A percentile compares a stretch with the other conserved stretches of the same genome.
These are phyloP conservation scores for Apamea anceps DNA, from an alignment of 2,888 invertebrate genomes.

Conservation along the genomic window DNA sequence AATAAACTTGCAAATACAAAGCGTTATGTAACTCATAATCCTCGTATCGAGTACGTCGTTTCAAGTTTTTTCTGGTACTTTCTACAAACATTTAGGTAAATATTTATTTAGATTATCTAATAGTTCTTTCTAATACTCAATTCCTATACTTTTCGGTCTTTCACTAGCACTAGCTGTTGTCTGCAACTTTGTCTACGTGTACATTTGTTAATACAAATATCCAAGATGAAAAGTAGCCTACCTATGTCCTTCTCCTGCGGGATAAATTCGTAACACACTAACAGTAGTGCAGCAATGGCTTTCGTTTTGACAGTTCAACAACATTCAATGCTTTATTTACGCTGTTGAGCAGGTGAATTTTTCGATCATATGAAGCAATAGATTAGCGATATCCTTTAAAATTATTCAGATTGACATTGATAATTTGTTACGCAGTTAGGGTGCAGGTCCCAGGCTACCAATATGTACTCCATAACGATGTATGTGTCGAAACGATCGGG, in stretches of 20 bases:
- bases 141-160: neutral
- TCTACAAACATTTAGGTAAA: conserved; percentile 20
- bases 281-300: no score
- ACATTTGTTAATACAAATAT: neutral
- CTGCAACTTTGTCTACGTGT: neutral
- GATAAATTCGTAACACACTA: no score
- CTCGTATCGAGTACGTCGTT: conserved; percentile 38
- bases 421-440: no score
- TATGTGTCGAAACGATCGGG: neutral
- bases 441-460: neutral
- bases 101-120: conserved; percentile 26
- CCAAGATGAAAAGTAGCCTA: neutral
- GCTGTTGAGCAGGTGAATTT: no score
- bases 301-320: no score
- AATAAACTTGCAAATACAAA: conserved; percentile 41
- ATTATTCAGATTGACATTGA: no score
- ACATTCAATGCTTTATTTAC: no score
- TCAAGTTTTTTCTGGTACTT: conserved; percentile 25
- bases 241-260: neutral
- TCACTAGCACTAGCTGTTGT: neutral
- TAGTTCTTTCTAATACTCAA: neutral
- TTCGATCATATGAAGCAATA: no score
- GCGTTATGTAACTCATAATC: conserved; percentile 41
- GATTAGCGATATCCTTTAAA: no score
- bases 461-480: neutral